phyloP scores from a whole-genome alignment of 2,797 vertebrate genomes.

The Syncerus caffer region DNA sequence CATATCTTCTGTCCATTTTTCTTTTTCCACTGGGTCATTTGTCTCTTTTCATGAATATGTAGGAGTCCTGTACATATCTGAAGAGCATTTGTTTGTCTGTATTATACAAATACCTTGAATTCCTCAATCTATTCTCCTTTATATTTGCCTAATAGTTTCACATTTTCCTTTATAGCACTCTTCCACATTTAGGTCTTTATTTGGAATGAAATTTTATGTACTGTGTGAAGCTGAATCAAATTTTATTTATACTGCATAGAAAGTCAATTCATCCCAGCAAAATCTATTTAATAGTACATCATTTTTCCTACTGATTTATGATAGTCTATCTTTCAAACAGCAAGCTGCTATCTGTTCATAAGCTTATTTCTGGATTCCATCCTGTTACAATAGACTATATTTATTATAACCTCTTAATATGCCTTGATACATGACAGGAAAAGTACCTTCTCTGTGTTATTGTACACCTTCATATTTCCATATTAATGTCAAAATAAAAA shows the following conservation, averaged over 20 bases:
- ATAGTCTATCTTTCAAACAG: background rate
- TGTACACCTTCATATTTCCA: background rate
- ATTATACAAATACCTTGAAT: background rate
- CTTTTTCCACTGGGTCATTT: background rate
- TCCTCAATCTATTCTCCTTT: background rate
- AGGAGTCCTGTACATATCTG: background rate
- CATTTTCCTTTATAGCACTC: background rate
- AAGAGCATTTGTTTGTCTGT: background rate
- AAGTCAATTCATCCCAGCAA: background rate
- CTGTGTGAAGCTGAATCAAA: background rate
- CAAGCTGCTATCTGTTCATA: background rate
- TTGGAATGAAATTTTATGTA: background rate
- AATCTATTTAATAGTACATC: background rate
- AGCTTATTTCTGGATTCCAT: background rate
- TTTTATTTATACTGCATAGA: constrained; percentile 23
- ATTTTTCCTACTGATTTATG: constrained; percentile 8
- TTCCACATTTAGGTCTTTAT: background rate
- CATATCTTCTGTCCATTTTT: background rate
- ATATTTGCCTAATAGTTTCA: background rate
- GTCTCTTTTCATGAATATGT: background rate
- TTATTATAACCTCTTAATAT: constrained; percentile 17
- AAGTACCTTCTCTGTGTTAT: background rate
- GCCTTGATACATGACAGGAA: background rate
- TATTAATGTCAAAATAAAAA: background rate
- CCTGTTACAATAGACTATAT: background rate